Evolutionary conservation across 1,140 invertebrate species (phyloP).

Genomic region (Thaumetopoea pityocampa): DNA sequence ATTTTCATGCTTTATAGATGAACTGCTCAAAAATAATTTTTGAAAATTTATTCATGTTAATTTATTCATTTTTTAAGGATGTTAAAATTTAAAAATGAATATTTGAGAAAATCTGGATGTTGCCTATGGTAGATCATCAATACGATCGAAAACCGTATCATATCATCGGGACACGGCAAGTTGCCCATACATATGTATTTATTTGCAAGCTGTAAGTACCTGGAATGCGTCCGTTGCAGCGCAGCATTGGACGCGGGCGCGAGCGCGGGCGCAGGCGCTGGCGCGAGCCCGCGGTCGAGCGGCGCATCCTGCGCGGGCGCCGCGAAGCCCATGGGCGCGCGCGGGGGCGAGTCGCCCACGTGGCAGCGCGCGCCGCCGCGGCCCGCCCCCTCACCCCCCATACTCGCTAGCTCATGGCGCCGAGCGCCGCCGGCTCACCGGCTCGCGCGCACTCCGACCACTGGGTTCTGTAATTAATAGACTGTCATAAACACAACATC

Average conservation of each 20-base stretch:
- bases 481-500: no score
- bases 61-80: no score
- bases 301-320: conserved; percentile 66
- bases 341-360: conserved; percentile 76
- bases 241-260: conserved; percentile 73
- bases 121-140: no score
- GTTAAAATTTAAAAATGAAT: no score
- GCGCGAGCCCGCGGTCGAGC: conserved; percentile 64
- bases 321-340: conserved; percentile 76
- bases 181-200: no score
- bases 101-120: no score
- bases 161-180: no score
- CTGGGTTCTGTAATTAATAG: conserved; percentile 7
- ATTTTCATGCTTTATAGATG: no score
- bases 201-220: no score
- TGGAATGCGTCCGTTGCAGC: conserved; percentile 78
- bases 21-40: no score
- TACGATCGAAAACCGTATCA: no score
- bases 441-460: conserved; percentile 3
- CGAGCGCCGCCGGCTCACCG: conserved; percentile 42
- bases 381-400: conserved; percentile 77
- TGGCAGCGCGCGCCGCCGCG: conserved; percentile 81
- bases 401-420: conserved; percentile 67
- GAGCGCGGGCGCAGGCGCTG: conserved; percentile 70
- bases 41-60: no score